Evolutionary conservation across 2,888 invertebrate genomes (phyloP), one percentile per base, ranked within the genome.

Genomic region (Conistra vaccinii): DNA sequence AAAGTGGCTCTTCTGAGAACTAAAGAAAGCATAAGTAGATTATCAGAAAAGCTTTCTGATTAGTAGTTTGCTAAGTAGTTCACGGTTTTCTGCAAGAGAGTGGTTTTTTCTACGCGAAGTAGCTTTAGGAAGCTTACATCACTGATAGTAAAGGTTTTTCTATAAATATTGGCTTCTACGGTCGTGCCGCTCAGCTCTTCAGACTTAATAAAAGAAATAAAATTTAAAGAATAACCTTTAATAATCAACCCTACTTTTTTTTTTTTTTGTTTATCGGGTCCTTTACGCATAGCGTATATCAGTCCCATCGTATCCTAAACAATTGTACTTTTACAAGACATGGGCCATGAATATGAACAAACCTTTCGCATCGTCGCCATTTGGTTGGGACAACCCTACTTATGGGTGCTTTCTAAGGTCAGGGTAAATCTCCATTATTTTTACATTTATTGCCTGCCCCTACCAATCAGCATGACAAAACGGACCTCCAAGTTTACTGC

Each of bases 11-110:
- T 71, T 57, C 69, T 65, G 39, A 45, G 23, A 70, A 81, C 29
- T 81, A 75, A 75, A 5, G 29, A 45, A 58, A 51, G 23, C 20
- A 32, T 75, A 53, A 32, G 14, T 35, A 29, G 32, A 48, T 81
- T 74, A 51, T 45, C 35, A 53, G 76, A 81, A 81, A 81, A 65
- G 35, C 57, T 58, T 51, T 14, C 2, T 53, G 74, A 73, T 55
- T 55, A 39, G 45, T 51, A 79, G 58, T 73, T 80, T 39, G 53
- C 39, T 55, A 76, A 81, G 53, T 81, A 61, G 53, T 39, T 53
- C 10, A 55, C 45, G 1, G 48, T 48, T 67, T 55, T 42, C 55
- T 55, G 29, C 32, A 32, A 62, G 35, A 39, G 12, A 23, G 12
- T 60, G 17, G 0, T 17, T 32, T 58, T 73, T 48, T 42, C 23